Evolutionary conservation across 2,113 vertebrate species (phyloP).

Genomic region (Brachionichthys hirsutus): DNA sequence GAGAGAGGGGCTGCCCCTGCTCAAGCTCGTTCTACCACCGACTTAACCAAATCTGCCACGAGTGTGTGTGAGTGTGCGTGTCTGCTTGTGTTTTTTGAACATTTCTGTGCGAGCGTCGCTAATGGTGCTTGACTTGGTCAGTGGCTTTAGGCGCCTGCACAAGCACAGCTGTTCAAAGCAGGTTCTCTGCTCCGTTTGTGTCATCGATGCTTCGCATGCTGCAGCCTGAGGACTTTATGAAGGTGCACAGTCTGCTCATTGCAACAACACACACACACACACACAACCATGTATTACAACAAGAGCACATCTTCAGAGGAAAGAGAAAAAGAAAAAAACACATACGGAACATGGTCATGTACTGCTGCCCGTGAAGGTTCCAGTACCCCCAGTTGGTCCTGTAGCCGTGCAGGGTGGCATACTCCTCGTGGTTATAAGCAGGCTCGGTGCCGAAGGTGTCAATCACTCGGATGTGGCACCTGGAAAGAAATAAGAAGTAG

Average conservation of each 20-base stretch:
- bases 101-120: not conserved
- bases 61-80: not conserved
- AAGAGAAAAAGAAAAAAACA: slow-evolving; percentile 27
- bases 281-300: not conserved
- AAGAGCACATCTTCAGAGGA: not conserved
- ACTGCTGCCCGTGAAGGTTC: slow-evolving; percentile 93
- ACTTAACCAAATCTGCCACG: slow-evolving; percentile 11
- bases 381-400: slow-evolving; percentile 99
- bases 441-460: slow-evolving; percentile 97
- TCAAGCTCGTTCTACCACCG: slow-evolving; percentile 14
- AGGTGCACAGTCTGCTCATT: slow-evolving; percentile 25
- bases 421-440: slow-evolving; percentile 95
- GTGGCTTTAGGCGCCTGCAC: slow-evolving; percentile 38
- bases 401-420: slow-evolving; percentile 91
- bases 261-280: not conserved
- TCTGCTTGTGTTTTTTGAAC: slow-evolving; percentile 1
- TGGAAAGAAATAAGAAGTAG: slow-evolving; percentile 54
- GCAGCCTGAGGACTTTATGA: slow-evolving; percentile 11
- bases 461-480: slow-evolving; percentile 94
- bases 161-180: slow-evolving; percentile 35
- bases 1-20: not conserved
- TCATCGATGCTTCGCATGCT: slow-evolving; percentile 18
- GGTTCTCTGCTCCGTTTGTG: slow-evolving; percentile 8
- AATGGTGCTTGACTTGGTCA: slow-evolving; percentile 6
- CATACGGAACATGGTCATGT: slow-evolving; percentile 99